Evolutionary conservation across 2,888 invertebrate genomes (phyloP).

Genomic region (Leptarthrus brevirostris): DNA sequence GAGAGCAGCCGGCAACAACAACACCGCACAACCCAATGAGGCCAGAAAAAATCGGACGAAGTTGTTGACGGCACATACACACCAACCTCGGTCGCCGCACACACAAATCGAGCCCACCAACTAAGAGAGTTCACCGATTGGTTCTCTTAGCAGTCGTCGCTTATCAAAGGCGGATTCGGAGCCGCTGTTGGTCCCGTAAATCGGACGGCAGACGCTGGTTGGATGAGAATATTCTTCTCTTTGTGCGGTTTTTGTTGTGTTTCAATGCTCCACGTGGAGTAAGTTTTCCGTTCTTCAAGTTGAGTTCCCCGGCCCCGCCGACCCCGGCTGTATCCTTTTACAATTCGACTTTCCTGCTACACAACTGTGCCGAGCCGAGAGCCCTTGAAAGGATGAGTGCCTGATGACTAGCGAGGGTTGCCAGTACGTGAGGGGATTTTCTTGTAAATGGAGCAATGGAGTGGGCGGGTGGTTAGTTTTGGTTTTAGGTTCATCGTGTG

Average conservation of each 20-base stretch:
- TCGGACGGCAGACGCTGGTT: background rate
- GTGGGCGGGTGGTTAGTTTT: conserved; percentile 40
- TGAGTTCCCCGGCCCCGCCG: background rate
- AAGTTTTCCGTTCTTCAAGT: background rate
- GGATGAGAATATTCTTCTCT: conserved; percentile 47
- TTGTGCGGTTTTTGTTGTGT: conserved; percentile 32
- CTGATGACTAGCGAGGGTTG: conserved; percentile 39
- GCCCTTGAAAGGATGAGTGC: conserved; percentile 47
- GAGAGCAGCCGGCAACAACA: conserved; percentile 41
- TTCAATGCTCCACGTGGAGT: conserved; percentile 36
- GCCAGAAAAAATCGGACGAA: conserved; percentile 26
- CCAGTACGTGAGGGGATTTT: conserved; percentile 36
- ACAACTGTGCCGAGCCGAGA: conserved; percentile 36
- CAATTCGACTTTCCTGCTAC: conserved; percentile 27
- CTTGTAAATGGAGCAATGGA: conserved; percentile 33
- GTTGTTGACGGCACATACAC: conserved; percentile 37
- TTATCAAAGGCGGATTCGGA: conserved; percentile 46
- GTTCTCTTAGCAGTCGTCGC: conserved; percentile 14
- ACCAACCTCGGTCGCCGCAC: background rate
- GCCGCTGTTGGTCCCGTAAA: background rate
- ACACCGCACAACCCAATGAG: conserved; percentile 29
- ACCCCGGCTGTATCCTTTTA: background rate
- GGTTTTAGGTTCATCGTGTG: conserved; percentile 45
- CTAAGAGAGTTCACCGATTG: conserved; percentile 16
- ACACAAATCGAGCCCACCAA: conserved; percentile 9